Conservation (phyloP, 64 coral and sea anemone genomes). For the Actinia equina region DNA sequence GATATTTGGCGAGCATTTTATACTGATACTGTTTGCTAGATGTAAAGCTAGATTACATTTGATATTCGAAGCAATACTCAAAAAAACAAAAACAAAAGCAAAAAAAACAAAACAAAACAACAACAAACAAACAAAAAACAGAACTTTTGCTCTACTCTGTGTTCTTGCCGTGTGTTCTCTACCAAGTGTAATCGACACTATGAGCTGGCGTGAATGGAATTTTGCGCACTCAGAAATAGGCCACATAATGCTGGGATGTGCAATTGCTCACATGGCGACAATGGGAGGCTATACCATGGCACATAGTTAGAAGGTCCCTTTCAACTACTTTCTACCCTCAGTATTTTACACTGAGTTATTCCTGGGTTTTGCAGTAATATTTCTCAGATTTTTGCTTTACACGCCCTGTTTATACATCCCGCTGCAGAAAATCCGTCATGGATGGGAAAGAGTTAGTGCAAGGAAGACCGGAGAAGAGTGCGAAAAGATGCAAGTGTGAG, state of each 20-base stretch:
- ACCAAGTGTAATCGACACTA: not conserved
- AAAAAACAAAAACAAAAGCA: too few species aligned
- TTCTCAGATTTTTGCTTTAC: not conserved
- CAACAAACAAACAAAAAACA: too few species aligned
- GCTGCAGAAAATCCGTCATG: not conserved
- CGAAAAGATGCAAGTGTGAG: too few species aligned
- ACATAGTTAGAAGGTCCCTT: not conserved
- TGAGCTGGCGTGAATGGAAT: conserved; percentile 6
- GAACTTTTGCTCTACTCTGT: not conserved
- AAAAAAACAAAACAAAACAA: too few species aligned
- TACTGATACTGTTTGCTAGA: too few species aligned
- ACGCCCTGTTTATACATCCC: conserved; percentile 5
- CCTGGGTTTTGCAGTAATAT: not conserved
- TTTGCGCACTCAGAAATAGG: not conserved
- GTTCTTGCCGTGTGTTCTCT: not conserved
- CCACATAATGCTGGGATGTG: not conserved
- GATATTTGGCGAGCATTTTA: too few species aligned
- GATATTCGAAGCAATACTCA: too few species aligned
- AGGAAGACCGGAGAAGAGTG: too few species aligned
- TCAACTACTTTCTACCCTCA: not conserved
- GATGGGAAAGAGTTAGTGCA: not conserved
- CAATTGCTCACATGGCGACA: not conserved
- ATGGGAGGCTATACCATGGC: not conserved
- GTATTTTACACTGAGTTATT: not conserved
- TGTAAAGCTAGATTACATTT: too few species aligned